Percentiles rank a stretch among this genome's conserved stretches.
phyloP scores from a whole-genome alignment of 1,140 invertebrate genomes.

The Yoshiicerus persimilis region DNA sequence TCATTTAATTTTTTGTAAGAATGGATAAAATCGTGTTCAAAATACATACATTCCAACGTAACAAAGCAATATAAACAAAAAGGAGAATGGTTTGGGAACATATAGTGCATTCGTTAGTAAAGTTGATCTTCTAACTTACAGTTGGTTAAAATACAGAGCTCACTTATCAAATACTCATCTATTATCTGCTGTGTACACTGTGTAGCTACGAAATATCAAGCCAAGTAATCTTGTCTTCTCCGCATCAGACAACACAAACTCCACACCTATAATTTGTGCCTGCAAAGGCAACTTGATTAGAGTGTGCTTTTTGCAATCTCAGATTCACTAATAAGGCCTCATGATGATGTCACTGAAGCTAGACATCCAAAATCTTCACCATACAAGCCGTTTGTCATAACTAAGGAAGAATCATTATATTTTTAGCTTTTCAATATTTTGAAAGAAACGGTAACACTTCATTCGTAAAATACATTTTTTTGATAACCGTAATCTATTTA shows the following conservation, averaged over 20 bases:
- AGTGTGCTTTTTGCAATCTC: slow-evolving; percentile 29
- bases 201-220: neutral
- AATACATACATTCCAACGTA: neutral
- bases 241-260: neutral
- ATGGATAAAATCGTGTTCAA: neutral
- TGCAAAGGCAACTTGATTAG: slow-evolving; percentile 25
- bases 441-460: too few relatives aligned
- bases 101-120: neutral
- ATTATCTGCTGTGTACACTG: neutral
- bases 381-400: neutral
- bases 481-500: too few relatives aligned
- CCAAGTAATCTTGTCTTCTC: neutral
- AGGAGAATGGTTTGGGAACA: neutral
- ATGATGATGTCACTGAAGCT: slow-evolving; percentile 26
- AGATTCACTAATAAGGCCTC: slow-evolving; percentile 30
- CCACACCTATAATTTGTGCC: slow-evolving; percentile 4
- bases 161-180: neutral
- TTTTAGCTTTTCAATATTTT: too few relatives aligned
- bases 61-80: neutral
- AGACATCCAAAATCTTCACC: neutral
- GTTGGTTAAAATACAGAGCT: neutral
- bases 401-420: neutral
- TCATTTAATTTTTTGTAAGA: neutral
- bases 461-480: too few relatives aligned
- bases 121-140: neutral